Percentiles rank a stretch among this genome's conserved stretches.
These are phyloP conservation scores for Girardinus metallicus DNA, from an alignment of 2,797 vertebrate genomes.

Conservation along the genomic window DNA sequence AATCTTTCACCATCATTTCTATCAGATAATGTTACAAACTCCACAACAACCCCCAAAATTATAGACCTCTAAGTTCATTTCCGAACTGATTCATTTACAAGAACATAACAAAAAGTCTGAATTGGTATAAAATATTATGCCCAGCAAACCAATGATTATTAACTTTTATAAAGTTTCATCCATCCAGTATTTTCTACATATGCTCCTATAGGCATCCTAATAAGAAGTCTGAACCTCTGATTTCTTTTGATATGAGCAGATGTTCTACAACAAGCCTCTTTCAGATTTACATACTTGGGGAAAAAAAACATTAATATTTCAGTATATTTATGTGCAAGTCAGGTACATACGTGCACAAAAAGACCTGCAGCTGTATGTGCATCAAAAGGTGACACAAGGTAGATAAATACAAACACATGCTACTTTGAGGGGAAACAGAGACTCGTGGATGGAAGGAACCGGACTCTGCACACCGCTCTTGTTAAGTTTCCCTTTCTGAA, in stretches of 20 bases:
- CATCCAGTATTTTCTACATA: neutral
- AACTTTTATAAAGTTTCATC: neutral
- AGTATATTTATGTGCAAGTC: neutral
- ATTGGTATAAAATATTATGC: neutral
- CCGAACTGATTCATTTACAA: neutral
- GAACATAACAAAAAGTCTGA: neutral
- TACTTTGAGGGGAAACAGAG: neutral
- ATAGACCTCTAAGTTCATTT: neutral
- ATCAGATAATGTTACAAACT: neutral
- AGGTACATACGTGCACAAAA: neutral
- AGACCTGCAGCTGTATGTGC: neutral
- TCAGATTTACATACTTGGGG: neutral
- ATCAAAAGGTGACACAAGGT: neutral
- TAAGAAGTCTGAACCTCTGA: neutral
- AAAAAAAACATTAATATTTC: neutral
- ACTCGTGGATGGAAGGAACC: neutral
- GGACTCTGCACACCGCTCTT: neutral
- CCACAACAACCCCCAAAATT: neutral
- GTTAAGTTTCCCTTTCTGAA: neutral
- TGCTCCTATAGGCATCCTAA: neutral
- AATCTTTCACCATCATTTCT: neutral
- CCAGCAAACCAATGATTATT: neutral
- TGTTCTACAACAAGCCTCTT: neutral
- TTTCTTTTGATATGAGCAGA: neutral
- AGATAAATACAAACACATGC: neutral